phyloP scores from a whole-genome alignment of 2,797 vertebrate species.

The Alfaro cultratus region DNA sequence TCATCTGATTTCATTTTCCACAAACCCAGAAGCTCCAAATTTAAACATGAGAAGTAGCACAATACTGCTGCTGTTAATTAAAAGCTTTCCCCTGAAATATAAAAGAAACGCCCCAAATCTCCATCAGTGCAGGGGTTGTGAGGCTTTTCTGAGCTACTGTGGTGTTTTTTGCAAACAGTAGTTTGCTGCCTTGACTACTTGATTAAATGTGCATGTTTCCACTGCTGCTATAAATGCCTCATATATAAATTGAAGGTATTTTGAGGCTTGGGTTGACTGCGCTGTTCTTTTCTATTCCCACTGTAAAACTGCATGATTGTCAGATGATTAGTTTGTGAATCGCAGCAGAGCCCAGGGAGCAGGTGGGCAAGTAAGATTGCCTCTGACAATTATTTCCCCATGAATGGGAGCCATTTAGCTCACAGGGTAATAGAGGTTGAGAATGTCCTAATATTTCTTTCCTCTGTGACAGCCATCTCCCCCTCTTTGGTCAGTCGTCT shows the following conservation, averaged over 20 bases:
- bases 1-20: background rate
- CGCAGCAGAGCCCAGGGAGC: slow-evolving; percentile 43
- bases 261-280: slow-evolving; percentile 40
- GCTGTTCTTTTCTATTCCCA: slow-evolving; percentile 26
- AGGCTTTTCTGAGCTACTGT: slow-evolving; percentile 25
- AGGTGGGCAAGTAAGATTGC: slow-evolving; percentile 59
- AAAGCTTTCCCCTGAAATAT: slow-evolving; percentile 34
- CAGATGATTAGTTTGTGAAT: slow-evolving; percentile 43
- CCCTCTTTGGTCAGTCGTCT: slow-evolving; percentile 14
- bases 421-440: slow-evolving; percentile 55
- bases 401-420: slow-evolving; percentile 54
- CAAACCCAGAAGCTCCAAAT: background rate
- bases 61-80: slow-evolving; percentile 34
- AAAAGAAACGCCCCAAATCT: slow-evolving; percentile 10
- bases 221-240: slow-evolving; percentile 45
- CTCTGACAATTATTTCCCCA: slow-evolving; percentile 50
- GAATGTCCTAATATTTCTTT: slow-evolving; percentile 60
- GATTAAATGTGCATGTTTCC: slow-evolving; percentile 63
- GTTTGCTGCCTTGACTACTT: slow-evolving; percentile 61
- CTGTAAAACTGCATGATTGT: slow-evolving; percentile 20
- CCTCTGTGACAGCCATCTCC: slow-evolving; percentile 48
- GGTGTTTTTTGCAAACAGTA: slow-evolving; percentile 61
- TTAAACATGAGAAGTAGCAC: background rate
- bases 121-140: slow-evolving; percentile 4
- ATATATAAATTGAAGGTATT: slow-evolving; percentile 45